Evolutionary conservation across 2,113 vertebrate species (phyloP).

Genomic region (Pomatorhinus ruficollis): DNA sequence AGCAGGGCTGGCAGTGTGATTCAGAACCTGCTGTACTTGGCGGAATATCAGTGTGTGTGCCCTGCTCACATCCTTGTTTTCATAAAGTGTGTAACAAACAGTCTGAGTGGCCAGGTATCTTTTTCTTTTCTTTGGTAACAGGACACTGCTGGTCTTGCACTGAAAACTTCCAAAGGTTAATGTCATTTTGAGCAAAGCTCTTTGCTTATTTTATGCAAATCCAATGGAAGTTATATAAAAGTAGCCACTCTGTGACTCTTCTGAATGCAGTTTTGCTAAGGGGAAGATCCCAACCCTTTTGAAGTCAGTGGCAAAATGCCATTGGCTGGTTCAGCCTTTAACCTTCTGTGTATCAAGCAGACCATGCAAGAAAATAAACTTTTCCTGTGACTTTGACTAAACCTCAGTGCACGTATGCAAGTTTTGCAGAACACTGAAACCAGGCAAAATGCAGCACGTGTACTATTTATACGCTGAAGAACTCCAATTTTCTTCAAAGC

Average conservation of each 20-base stretch:
- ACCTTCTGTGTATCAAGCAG: neutral
- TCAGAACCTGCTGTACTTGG: neutral
- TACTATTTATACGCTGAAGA: neutral
- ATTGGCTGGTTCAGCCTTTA: neutral
- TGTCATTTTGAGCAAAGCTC: neutral
- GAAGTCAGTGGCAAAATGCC: neutral
- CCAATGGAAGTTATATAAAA: neutral
- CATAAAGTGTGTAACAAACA: neutral
- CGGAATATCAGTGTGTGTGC: fast-evolving
- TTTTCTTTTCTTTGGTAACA: neutral
- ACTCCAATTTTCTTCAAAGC: conserved; percentile 36
- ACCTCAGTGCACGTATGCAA: neutral
- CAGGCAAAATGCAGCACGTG: neutral
- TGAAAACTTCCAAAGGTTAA: neutral
- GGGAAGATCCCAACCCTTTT: neutral
- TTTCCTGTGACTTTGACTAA: neutral
- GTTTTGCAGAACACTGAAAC: neutral
- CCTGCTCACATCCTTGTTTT: neutral
- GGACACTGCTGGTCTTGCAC: neutral
- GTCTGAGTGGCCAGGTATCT: neutral
- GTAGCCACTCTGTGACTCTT: neutral
- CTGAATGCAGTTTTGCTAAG: neutral
- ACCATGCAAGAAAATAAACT: neutral
- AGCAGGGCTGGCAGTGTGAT: neutral
- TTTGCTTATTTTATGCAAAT: neutral